These are phyloP conservation scores for Orthosia gothica DNA, from an alignment of 2,888 invertebrate species.

Conservation along the genomic window DNA sequence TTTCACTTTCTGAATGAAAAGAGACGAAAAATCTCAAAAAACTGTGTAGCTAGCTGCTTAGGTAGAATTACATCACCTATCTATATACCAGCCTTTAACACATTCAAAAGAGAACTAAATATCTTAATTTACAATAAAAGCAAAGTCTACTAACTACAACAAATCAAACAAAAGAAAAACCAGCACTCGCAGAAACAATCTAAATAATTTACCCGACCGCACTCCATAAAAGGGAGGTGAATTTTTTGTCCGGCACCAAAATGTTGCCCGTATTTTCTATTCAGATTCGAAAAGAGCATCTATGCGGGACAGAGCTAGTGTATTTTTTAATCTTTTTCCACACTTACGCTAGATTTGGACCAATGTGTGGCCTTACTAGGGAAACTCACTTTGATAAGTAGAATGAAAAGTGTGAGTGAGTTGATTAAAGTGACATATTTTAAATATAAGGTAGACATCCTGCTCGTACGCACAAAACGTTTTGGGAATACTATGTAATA, in stretches of 20 bases:
- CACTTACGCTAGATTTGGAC: conserved; percentile 69
- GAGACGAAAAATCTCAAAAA: too few species aligned
- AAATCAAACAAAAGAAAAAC: conserved; percentile 32
- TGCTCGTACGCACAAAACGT: not conserved
- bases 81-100: not conserved
- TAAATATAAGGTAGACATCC: not conserved
- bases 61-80: too few species aligned
- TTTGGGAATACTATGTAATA: not conserved
- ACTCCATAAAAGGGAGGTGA: conserved; percentile 46
- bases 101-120: not conserved
- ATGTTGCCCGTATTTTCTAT: conserved; percentile 66
- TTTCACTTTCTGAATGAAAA: not conserved
- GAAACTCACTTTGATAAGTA: conserved; percentile 38
- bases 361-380: conserved; percentile 49
- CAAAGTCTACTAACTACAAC: not conserved
- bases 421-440: not conserved
- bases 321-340: conserved; percentile 69
- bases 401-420: conserved; percentile 14
- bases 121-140: not conserved
- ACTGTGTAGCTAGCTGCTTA: too few species aligned
- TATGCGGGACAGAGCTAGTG: conserved; percentile 65
- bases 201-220: conserved; percentile 60
- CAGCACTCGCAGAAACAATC: conserved; percentile 37
- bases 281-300: conserved; percentile 68
- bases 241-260: conserved; percentile 63